Conservation (phyloP, 2,797 vertebrate genomes). For the Myoxocephalus aenaeus region DNA sequence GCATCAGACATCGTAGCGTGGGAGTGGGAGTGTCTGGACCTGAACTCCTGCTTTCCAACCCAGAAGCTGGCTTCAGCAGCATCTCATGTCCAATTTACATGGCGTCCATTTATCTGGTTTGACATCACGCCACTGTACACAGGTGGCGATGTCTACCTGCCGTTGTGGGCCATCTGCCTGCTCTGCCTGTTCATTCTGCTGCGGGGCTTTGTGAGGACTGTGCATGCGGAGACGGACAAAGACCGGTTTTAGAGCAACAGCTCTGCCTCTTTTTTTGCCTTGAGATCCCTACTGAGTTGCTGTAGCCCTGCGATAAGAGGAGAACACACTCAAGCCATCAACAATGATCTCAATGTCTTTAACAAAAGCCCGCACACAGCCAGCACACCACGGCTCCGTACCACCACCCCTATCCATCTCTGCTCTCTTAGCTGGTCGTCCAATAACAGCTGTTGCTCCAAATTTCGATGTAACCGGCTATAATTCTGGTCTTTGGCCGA, state of each 20-base stretch:
- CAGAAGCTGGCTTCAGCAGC: constrained; percentile 21
- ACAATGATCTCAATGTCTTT: constrained; percentile 69
- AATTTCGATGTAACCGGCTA: constrained; percentile 68
- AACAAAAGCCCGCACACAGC: constrained; percentile 64
- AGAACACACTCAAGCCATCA: constrained; percentile 64
- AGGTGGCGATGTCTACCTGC: constrained; percentile 42
- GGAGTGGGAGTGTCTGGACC: neutral
- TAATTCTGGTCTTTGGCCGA: constrained; percentile 69
- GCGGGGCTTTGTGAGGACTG: constrained; percentile 31
- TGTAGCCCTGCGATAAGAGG: constrained; percentile 59
- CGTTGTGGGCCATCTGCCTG: constrained; percentile 43
- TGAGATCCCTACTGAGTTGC: constrained; percentile 52
- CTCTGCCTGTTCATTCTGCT: constrained; percentile 23
- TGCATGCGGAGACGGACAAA: constrained; percentile 34
- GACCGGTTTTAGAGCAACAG: constrained; percentile 33
- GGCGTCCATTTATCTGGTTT: constrained; percentile 41
- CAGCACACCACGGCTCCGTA: constrained; percentile 32
- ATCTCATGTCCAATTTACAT: constrained; percentile 19
- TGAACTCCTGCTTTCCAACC: neutral
- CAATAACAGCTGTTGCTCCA: constrained; percentile 74
- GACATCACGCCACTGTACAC: constrained; percentile 29
- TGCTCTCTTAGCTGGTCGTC: constrained; percentile 59
- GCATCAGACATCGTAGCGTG: neutral
- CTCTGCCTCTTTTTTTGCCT: constrained; percentile 51
- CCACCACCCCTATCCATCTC: constrained; percentile 53